Evolutionary conservation across 1,140 invertebrate species (phyloP), one percentile per base, ranked within the genome.

Genomic region (Lepidurus couesii): DNA sequence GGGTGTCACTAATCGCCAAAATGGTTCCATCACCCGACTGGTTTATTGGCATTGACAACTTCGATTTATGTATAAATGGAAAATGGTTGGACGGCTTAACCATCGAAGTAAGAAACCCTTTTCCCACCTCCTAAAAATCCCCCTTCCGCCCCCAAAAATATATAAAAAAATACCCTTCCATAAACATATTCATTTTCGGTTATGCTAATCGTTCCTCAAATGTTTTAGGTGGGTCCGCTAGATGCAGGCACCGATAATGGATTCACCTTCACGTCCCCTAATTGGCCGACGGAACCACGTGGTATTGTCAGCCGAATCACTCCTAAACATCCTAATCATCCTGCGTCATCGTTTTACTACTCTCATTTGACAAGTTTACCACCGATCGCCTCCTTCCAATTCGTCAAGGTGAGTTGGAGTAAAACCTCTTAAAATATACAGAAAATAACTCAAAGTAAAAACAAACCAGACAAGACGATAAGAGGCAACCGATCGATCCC

Each of bases 161-260:
- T n/a, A 65, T 65, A 65, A 65, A 65, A n/a, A 21, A 65, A 65
- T 65, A 21, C 16, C 16, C 24, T 73, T n/a, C 65, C 16, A 73
- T 73, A 73, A 73, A n/a, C 16, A 73, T n/a, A n/a, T 73, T 74
- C 44, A 77, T 34, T 34, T 34, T 73, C 73, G 79, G 16, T 77
- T 79, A 16, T 7, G 65, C 24, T 43, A 74, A 42, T 79, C 13
- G 42, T 75, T 34, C 78, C 0, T 44, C 74, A 77, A 73, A 13
- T 74, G 43, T 78, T 42, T 34, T 85, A 94, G 92, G 90, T 97
- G 83, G 94, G 95, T 86, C 97, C 97, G 24, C 89, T 97, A 83
- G 97, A 99, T 87, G 97, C 96, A 34, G 97, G 97, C 73, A 98
- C 95, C 43, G 96, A 98, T 87, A 96, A 96, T 86, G 97, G 97